phyloP scores from a whole-genome alignment of 2,113 vertebrate genomes.

The Perognathus longimembris region DNA sequence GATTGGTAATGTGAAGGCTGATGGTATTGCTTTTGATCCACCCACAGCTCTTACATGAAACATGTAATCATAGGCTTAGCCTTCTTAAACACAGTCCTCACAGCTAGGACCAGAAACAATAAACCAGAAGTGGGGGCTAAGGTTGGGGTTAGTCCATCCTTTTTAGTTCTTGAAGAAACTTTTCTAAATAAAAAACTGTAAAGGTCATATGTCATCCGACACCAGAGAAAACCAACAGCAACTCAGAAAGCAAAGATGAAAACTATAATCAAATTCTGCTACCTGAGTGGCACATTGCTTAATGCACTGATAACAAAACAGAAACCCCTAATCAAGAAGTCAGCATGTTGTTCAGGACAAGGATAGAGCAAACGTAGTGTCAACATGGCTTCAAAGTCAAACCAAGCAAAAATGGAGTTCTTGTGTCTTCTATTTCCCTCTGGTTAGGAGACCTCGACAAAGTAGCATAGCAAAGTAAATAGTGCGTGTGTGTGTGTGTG shows the following conservation, averaged over 20 bases:
- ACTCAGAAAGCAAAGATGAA: conserved; percentile 73
- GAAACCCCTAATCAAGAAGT: conserved; percentile 76
- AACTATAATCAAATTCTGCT: conserved; percentile 77
- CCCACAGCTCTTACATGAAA: conserved; percentile 38
- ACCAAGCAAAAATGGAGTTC: background rate
- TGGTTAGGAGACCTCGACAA: conserved; percentile 19
- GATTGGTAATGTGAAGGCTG: conserved; percentile 17
- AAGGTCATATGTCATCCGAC: conserved; percentile 63
- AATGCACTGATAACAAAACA: conserved; percentile 67
- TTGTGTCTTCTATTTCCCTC: conserved; percentile 37
- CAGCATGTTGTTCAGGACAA: conserved; percentile 51
- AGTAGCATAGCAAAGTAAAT: background rate
- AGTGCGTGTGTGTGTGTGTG: background rate
- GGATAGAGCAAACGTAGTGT: conserved; percentile 26
- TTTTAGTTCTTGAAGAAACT: conserved; percentile 59
- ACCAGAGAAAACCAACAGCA: conserved; percentile 49
- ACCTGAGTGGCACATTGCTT: conserved; percentile 66
- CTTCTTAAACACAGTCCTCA: conserved; percentile 27
- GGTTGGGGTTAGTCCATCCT: background rate
- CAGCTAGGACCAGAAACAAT: background rate
- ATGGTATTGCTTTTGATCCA: conserved; percentile 27
- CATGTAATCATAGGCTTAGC: conserved; percentile 66
- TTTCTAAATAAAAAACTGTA: conserved; percentile 55
- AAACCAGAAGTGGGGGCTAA: background rate
- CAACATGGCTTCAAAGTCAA: conserved; percentile 52